Evolutionary conservation across 2,797 vertebrate genomes (phyloP), one percentile per base, ranked within the genome.

Genomic region (Scolopax rusticola): DNA sequence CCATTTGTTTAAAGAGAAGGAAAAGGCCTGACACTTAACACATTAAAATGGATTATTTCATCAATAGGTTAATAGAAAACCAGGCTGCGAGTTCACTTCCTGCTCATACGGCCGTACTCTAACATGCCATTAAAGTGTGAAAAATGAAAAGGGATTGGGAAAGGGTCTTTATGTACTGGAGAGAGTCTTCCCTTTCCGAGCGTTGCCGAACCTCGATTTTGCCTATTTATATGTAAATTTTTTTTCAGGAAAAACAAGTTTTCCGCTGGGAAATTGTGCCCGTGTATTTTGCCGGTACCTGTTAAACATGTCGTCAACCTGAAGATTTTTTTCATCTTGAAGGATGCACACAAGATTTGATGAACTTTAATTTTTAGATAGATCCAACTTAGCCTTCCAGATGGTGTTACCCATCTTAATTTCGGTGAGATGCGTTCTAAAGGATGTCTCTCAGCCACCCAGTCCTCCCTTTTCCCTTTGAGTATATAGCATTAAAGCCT

Each of bases 31-130:
- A 89, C 93, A 96, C 74, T 78, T 87, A 59, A 14, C 93, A 76
- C 94, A 63, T 96, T 73, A 65, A 91, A 97, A 97, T 97, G 89
- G 98, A 97, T 98, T 97, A 96, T 98, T 98, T 97, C 97, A 97
- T 98, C 98, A 97, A 97, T 96, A 98, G 97, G 97, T 97, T 97
- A 98, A 98, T 98, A 97, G 97, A 96, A 98, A 97, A 94, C 30
- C 89, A 36, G 96, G 84, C 93, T 90, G 88, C 16, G 3, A 87
- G 96, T 95, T 97, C 95, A 77, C 71, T 94, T 97, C 94, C 93
- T 91, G 64, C 95, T 90, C 95, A 5, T 77, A n/a, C 25, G 27
- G 90, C 93, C 45, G 3, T 41, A 3, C 45, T 27, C 45, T 69
- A 92, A 94, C 70, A 12, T 91, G 92, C 84, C 91, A 87, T 84